phyloP scores from a whole-genome alignment of 2,797 vertebrate genomes.

The Acrocephalus scirpaceus region DNA sequence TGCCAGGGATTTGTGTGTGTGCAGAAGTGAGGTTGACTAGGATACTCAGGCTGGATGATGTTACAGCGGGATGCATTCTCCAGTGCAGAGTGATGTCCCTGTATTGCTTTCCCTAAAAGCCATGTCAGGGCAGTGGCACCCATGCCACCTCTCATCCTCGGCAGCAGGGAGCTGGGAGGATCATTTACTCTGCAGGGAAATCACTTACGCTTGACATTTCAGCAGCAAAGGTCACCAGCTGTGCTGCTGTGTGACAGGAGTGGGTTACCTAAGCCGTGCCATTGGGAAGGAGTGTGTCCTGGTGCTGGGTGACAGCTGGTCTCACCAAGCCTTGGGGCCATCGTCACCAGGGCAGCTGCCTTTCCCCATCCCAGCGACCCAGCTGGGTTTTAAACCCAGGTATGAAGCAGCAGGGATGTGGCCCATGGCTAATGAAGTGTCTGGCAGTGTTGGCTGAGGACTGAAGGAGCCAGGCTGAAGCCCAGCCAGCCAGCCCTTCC shows the following conservation, averaged over 20 bases:
- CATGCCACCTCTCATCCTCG: rapidly evolving
- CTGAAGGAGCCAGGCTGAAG: background rate
- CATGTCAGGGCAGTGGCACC: background rate
- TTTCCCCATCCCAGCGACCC: background rate
- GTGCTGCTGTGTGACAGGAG: background rate
- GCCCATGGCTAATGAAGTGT: rapidly evolving
- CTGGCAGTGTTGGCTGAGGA: rapidly evolving
- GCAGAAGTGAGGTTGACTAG: background rate
- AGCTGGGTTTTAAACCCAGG: background rate
- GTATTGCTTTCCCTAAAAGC: background rate
- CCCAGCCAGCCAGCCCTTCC: background rate
- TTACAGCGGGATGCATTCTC: background rate
- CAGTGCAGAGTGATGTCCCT: background rate
- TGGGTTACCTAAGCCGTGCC: background rate
- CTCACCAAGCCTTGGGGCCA: background rate
- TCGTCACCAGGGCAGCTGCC: rapidly evolving
- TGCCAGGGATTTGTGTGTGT: background rate
- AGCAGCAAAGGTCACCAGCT: slow-evolving; percentile 56
- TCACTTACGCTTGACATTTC: slow-evolving; percentile 63
- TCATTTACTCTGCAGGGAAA: background rate
- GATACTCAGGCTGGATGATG: background rate
- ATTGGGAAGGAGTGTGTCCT: background rate
- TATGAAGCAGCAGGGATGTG: background rate
- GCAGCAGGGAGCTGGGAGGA: background rate
- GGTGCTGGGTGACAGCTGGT: slow-evolving; percentile 2